phyloP scores from a whole-genome alignment of 2,113 vertebrate genomes.

The Corydoras sp. region DNA sequence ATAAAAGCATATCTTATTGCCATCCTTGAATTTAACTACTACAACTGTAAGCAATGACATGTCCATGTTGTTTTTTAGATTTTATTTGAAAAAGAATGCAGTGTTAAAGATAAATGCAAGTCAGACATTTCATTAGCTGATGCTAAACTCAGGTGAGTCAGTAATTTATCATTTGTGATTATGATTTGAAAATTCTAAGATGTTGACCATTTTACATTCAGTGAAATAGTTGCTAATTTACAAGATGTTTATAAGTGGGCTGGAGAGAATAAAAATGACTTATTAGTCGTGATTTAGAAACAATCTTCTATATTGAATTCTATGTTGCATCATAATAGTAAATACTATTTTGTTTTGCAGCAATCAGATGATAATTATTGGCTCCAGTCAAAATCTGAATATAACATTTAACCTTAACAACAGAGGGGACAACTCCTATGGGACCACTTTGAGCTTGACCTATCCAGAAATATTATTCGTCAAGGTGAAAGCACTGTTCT shows the following conservation, averaged over 20 bases:
- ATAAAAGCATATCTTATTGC: too few relatives aligned
- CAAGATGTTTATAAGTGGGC: background rate
- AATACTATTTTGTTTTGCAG: constrained; percentile 29
- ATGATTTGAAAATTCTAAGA: background rate
- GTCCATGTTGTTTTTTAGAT: constrained; percentile 36
- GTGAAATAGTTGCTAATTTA: background rate
- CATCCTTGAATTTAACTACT: background rate
- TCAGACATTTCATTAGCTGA: constrained; percentile 31
- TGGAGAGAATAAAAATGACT: background rate
- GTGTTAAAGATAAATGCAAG: background rate
- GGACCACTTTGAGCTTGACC: constrained; percentile 43
- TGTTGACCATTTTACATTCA: background rate
- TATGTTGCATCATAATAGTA: background rate
- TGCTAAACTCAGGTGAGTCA: constrained; percentile 43
- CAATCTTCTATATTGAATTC: background rate
- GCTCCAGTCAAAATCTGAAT: constrained; percentile 34
- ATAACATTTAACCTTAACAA: constrained; percentile 45
- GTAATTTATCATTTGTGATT: background rate
- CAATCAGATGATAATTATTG: constrained; percentile 21
- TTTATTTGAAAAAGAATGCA: constrained; percentile 41
- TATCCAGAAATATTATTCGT: constrained; percentile 44
- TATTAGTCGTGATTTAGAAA: background rate
- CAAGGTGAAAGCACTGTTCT: constrained; percentile 37
- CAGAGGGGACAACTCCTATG: constrained; percentile 34
- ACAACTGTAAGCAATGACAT: background rate